Evolutionary conservation across 2,113 vertebrate species (phyloP), one percentile per base, ranked within the genome.

Genomic region (Aegotheles bennettii): DNA sequence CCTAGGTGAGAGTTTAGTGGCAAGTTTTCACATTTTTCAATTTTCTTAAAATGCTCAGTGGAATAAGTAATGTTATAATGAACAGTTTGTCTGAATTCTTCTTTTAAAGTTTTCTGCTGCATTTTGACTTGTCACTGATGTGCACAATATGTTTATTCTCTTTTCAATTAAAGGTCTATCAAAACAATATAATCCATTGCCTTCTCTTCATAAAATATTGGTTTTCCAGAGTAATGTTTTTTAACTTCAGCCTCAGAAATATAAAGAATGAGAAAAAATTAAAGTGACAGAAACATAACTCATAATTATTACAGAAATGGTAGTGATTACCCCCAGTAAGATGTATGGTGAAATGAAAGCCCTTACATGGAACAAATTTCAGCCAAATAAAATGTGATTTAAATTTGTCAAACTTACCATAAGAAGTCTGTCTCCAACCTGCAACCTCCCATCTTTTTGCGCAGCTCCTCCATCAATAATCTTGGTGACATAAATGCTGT

Each of bases 401-500:
- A 64, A 40, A 38, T 76, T 65, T 51, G 11, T 73, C 47, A 68
- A 28, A 96, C 98, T 98, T 85, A 99, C 99, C 99, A 99, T 99
- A 80, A 99, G 97, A 53, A 99, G 98, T 92, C 99, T 98, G 95
- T 99, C 99, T 95, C 99, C 99, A 82, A 99, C 98, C 95, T 99
- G 99, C 87, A 99, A 97, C 64, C 98, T 97, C 18, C 98, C 96
- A 88, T 99, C 99, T 94, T 99, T 99, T 88, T 99, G 99, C 3
- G 99, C 99, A 69, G 99, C 99, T 75, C 99, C 99, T 9, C 99
- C 99, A 48, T 99, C 99, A 57, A 99, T 99, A 90, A 99, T 99
- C 97, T 99, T 99, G 77, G 99, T 99, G 90, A 99, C 99, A 84
- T 99, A 99, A 95, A 99, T 99, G 96, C 99, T 99, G 97, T 99